Percentiles rank a stretch among this genome's conserved stretches.
These are phyloP conservation scores for Leptonema lineaticorne DNA, from an alignment of 1,140 invertebrate species.

Conservation along the genomic window DNA sequence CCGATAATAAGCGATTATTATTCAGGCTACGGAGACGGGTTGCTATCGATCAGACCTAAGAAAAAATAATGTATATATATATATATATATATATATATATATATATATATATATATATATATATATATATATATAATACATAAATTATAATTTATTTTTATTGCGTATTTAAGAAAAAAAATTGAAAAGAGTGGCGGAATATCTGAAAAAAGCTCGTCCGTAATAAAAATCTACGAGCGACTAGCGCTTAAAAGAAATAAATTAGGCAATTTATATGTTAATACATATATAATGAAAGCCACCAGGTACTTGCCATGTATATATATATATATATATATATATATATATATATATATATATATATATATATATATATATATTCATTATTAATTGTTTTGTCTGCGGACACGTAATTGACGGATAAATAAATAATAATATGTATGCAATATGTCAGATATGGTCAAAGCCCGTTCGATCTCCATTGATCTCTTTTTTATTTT, in stretches of 20 bases:
- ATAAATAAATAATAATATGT: no score
- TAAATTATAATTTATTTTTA: no score
- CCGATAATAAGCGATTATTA: constrained; percentile 12
- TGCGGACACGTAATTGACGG: no score
- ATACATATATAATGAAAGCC: constrained; percentile 41
- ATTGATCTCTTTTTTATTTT: no score
- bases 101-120: no score
- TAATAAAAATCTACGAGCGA: background rate
- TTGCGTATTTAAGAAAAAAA: background rate
- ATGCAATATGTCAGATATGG: no score
- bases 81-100: background rate
- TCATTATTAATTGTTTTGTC: no score
- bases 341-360: background rate
- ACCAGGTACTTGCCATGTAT: constrained; percentile 2
- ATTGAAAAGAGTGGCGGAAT: no score
- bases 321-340: background rate
- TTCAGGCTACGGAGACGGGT: background rate
- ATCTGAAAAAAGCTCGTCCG: background rate
- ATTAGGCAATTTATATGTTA: constrained; percentile 41
- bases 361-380: no score
- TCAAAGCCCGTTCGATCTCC: no score
- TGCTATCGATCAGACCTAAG: background rate
- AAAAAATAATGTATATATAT: background rate
- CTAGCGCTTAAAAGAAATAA: constrained; percentile 31
- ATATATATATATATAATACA: background rate